Conservation (phyloP, 2,888 invertebrate species). For the Euplagia quadripunctaria region DNA sequence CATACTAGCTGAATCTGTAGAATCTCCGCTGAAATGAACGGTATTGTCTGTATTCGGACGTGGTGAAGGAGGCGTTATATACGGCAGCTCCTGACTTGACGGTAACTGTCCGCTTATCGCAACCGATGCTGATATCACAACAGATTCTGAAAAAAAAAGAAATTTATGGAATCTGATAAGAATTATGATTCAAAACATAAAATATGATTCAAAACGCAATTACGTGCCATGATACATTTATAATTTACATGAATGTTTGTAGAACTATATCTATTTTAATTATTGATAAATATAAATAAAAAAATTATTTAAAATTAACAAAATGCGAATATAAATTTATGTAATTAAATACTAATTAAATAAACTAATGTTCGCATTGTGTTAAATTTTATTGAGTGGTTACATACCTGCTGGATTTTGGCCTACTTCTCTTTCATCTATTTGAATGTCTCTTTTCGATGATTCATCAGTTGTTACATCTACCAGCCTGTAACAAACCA, state of each 20-base stretch:
- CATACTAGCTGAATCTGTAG: conserved; percentile 95
- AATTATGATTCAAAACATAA: background rate
- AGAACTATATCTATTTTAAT: background rate
- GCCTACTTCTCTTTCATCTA: conserved; percentile 78
- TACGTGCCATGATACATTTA: background rate
- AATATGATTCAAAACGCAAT: background rate
- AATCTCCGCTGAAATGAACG: conserved; percentile 95
- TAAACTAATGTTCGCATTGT: too few relatives aligned
- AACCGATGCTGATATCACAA: conserved; percentile 94
- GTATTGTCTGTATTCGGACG: conserved; percentile 72
- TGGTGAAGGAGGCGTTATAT: conserved; percentile 93
- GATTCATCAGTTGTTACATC: conserved; percentile 76
- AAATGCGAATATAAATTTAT: too few relatives aligned
- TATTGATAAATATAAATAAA: background rate
- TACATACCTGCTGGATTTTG: conserved; percentile 75
- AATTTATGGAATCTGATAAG: background rate
- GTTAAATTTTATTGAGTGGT: too few relatives aligned
- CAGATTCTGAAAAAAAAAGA: conserved; percentile 67
- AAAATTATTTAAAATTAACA: too few relatives aligned
- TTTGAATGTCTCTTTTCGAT: conserved; percentile 74
- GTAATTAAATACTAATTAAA: too few relatives aligned
- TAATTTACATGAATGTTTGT: background rate
- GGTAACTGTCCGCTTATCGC: conserved; percentile 95
- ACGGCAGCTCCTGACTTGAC: conserved; percentile 95
- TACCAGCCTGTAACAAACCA: conserved; percentile 68